Base-by-base conservation (phyloP, 2,888 invertebrate genomes). In the Latrodectus elegans region DNA sequence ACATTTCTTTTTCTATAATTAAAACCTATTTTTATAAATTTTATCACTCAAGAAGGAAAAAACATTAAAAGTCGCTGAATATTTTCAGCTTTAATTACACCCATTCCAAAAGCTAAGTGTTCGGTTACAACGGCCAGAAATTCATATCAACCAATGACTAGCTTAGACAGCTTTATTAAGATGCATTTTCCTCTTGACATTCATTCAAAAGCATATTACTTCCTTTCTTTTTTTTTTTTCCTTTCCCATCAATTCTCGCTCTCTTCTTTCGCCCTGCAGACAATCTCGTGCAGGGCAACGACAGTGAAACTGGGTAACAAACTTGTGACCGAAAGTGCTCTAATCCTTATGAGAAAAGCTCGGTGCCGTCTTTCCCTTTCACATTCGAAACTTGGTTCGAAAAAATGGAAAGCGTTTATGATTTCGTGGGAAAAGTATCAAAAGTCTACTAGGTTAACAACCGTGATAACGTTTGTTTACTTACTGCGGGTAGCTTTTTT, bases 41-140 rank as follows among this genome's bases (percentile, higher is more conserved):
- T 38, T 38, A 38, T 6, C 1, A 0, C 38, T 38, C 38, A 6
- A 38, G 38, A 38, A 38, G 38, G 38, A 38, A 38, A 38, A 38
- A 38, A 38, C 38, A 2, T 38, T 6, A 38, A 38, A 38, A 38
- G 38, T 4, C 38, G 1, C 38, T 38, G 4, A 38, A 6, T 38
- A 38, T 38, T 38, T 22, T 38, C 38, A 38, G 6, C 38, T 38
- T 38, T 38, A 38, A 38, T 38, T 38, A 38, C 38, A 38, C 26
- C 79, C 60, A 72, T 81, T 81, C 26, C 26, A 51, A 71, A 26
- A 49, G 22, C 38, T 55, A 49, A 60, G 49, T 9, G 60, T n/a
- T n/a, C n/a, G n/a, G n/a, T 60, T 17, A 60, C 49, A 49, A 60
- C 70, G 71, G 49, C 71, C 15, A 17, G 49, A 71, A 10, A 17